Conservation (phyloP, 1,140 invertebrate species). For the Sinella curviseta region DNA sequence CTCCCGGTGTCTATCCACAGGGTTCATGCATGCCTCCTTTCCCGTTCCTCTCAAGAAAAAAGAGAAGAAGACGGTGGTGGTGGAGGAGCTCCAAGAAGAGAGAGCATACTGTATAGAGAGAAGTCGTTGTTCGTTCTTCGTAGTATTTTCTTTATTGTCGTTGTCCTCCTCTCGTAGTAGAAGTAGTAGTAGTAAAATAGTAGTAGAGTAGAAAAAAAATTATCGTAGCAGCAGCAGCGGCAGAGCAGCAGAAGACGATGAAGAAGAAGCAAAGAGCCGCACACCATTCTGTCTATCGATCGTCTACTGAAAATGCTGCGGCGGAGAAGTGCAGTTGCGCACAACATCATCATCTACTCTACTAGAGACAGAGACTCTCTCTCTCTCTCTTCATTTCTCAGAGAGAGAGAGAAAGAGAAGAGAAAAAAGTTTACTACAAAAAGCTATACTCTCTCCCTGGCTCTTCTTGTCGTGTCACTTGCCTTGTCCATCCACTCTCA, state of each 20-base stretch:
- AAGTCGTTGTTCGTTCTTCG: too few species aligned
- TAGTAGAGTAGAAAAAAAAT: background rate
- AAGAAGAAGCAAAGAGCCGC: background rate
- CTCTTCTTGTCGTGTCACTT: background rate
- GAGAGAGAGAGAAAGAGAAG: background rate
- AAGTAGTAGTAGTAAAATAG: background rate
- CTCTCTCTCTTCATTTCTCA: background rate
- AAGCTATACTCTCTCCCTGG: background rate
- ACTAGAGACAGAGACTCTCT: background rate
- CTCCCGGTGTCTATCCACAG: too few species aligned
- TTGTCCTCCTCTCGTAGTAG: background rate
- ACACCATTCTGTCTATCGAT: conserved; percentile 22
- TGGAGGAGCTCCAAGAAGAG: too few species aligned
- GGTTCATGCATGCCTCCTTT: background rate
- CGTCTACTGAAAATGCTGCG: conserved; percentile 25
- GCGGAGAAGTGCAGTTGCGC: conserved; percentile 24
- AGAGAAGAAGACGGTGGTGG: too few species aligned
- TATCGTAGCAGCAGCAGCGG: background rate
- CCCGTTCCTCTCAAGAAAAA: background rate
- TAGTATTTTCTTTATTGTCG: background rate
- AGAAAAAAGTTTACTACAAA: conserved; percentile 8
- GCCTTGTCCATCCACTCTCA: too few species aligned
- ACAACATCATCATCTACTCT: conserved; percentile 1
- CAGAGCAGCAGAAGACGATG: background rate
- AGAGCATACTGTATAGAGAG: too few species aligned